phyloP scores from a whole-genome alignment of 2,797 vertebrate species.

The Gila robusta region DNA sequence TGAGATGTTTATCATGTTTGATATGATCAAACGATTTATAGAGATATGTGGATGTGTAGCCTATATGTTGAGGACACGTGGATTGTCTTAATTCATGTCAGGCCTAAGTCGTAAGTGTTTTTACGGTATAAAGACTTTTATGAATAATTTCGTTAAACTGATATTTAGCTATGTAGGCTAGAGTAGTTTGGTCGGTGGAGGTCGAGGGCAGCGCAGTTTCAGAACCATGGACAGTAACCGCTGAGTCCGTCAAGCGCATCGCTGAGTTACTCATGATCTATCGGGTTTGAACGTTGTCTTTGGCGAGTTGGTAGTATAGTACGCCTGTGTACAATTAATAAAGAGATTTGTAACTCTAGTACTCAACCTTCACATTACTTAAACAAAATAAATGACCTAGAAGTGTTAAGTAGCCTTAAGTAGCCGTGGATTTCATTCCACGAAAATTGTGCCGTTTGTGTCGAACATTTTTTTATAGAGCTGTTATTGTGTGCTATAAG shows the following conservation, averaged over 20 bases:
- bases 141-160: neutral
- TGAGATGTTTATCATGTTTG: neutral
- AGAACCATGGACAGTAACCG: conserved; percentile 78
- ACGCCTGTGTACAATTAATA: neutral
- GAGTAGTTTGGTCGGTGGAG: neutral
- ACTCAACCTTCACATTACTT: neutral
- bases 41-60: neutral
- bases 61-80: neutral
- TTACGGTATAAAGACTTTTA: neutral
- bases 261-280: neutral
- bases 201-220: conserved; percentile 60
- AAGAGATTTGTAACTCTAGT: neutral
- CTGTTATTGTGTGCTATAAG: neutral
- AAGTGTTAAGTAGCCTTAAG: neutral
- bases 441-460: neutral
- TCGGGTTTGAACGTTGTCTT: neutral
- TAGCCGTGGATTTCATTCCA: neutral
- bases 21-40: neutral
- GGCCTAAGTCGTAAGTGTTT: neutral
- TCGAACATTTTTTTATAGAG: neutral
- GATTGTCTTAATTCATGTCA: neutral
- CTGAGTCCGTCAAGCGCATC: neutral
- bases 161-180: neutral
- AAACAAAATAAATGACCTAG: neutral
- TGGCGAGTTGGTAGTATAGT: neutral